phyloP scores from a whole-genome alignment of 2,888 invertebrate genomes.

The Pachydiplax longipennis region DNA sequence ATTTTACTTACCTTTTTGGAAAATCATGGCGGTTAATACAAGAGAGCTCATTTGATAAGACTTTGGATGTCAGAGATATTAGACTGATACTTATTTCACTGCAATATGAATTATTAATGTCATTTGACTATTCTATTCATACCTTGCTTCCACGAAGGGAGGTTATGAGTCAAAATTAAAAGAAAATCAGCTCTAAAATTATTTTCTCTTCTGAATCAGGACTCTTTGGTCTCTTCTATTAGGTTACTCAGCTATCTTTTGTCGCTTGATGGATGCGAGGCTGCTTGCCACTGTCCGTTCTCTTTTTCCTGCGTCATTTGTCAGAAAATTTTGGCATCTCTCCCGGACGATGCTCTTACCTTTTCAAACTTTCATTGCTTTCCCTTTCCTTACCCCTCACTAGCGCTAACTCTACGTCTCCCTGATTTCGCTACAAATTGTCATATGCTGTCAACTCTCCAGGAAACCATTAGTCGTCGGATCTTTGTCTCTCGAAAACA shows the following conservation, averaged over 20 bases:
- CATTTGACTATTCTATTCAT: too few species aligned
- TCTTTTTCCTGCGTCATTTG: slow-evolving; percentile 8
- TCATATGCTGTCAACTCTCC: slow-evolving; percentile 25
- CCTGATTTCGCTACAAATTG: slow-evolving; percentile 17
- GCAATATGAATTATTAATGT: too few species aligned
- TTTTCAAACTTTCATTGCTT: neutral
- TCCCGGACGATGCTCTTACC: neutral
- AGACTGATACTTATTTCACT: too few species aligned
- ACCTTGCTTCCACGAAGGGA: too few species aligned
- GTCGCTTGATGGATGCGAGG: slow-evolving; percentile 8
- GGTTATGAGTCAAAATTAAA: too few species aligned
- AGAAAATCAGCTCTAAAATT: neutral
- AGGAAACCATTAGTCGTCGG: slow-evolving; percentile 12
- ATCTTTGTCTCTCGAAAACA: slow-evolving; percentile 5
- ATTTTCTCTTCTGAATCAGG: neutral
- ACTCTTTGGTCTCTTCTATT: neutral
- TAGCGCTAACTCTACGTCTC: neutral
- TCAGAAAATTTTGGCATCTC: slow-evolving; percentile 27
- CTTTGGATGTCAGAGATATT: too few species aligned
- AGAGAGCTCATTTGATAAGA: too few species aligned
- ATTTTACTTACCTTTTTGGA: too few species aligned
- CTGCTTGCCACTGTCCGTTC: neutral
- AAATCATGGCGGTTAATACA: too few species aligned
- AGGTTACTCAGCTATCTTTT: neutral
- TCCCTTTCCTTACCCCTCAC: neutral